These are phyloP conservation scores for Deilephila porcellus DNA, from an alignment of 2,888 invertebrate species.

Conservation along the genomic window DNA sequence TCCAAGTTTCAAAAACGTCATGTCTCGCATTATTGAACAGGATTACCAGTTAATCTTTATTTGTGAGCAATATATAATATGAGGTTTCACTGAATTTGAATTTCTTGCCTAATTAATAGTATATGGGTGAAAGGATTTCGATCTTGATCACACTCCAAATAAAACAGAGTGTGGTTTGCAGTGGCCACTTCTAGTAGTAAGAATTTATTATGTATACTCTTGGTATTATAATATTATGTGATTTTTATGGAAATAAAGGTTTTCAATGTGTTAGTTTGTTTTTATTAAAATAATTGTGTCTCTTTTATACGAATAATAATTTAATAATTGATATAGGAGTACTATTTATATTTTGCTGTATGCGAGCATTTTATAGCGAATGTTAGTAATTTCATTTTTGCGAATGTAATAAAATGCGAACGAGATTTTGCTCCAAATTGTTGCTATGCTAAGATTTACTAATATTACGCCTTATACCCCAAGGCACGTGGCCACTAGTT, in stretches of 20 bases:
- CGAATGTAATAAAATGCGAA: no score
- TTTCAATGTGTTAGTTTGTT: not conserved
- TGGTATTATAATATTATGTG: not conserved
- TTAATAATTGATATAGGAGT: no score
- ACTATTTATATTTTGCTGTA: not conserved
- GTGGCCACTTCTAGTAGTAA: not conserved
- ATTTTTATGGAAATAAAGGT: slow-evolving; percentile 5
- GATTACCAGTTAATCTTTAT: no score
- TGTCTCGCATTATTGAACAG: no score
- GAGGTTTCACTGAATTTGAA: not conserved
- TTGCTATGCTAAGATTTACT: no score
- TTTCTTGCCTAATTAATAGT: not conserved
- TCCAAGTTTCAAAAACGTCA: no score
- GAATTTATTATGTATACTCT: no score
- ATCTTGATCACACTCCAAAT: not conserved
- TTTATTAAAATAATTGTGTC: not conserved
- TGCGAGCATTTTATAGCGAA: no score
- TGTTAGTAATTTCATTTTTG: no score
- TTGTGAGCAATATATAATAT: not conserved
- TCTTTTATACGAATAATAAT: not conserved
- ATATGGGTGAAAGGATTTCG: not conserved
- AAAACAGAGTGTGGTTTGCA: not conserved
- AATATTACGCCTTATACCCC: no score
- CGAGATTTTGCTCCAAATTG: no score
- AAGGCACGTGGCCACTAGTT: no score